Conservation (phyloP, 1,140 invertebrate species). For the Aphaenogaster floridana region DNA sequence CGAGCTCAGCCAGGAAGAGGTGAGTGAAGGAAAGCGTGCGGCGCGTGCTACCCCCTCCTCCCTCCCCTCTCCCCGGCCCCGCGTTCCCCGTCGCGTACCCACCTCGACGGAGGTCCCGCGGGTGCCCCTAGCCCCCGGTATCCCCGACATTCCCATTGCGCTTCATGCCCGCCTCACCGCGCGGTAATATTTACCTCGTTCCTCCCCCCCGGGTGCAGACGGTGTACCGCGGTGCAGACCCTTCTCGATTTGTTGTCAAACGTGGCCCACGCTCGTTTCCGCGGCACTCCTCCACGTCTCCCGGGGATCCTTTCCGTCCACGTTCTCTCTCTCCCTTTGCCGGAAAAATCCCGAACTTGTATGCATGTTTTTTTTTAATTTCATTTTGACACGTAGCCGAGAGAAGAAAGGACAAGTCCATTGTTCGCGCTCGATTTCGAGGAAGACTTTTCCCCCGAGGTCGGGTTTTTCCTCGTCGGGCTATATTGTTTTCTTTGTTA, state of each 20-base stretch:
- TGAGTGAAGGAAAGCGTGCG: slow-evolving; percentile 80
- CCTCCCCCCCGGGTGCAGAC: background rate
- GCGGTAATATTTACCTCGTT: too few relatives aligned
- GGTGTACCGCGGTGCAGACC: background rate
- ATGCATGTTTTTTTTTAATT: background rate
- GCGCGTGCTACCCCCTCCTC: background rate
- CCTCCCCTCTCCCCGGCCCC: background rate
- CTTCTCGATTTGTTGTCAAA: slow-evolving; percentile 37
- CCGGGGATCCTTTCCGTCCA: background rate
- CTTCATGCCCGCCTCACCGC: too few relatives aligned
- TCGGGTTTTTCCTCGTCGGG: background rate
- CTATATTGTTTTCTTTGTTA: background rate
- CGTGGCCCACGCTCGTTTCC: background rate
- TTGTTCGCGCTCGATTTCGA: background rate
- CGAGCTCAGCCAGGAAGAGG: slow-evolving; percentile 92
- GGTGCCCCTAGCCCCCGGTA: background rate
- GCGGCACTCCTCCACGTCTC: background rate
- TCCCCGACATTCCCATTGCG: background rate
- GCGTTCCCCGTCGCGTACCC: background rate
- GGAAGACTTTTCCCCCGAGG: background rate
- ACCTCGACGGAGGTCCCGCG: background rate
- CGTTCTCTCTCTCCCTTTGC: background rate
- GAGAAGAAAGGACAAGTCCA: background rate
- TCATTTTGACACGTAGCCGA: too few relatives aligned
- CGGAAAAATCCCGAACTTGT: background rate